A percentile compares a stretch with the other conserved stretches of the same genome.
phyloP scores from a whole-genome alignment of 2,797 vertebrate species.

The Psittacula derbiana region DNA sequence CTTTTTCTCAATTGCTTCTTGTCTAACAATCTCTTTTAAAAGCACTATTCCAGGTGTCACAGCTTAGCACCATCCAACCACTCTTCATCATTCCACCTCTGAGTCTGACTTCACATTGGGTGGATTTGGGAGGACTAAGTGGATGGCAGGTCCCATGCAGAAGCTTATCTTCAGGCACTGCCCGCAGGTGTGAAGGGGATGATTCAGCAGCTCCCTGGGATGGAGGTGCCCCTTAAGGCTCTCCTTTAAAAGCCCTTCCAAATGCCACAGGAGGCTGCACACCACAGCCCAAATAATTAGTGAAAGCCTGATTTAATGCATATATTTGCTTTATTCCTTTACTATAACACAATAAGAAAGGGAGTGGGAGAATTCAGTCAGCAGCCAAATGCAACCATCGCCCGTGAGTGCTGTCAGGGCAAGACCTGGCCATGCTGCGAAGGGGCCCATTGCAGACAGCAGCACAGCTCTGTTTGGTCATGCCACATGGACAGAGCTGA shows the following conservation, averaged over 20 bases:
- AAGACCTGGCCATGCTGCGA: background rate
- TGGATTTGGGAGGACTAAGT: background rate
- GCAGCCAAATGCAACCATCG: conserved; percentile 38
- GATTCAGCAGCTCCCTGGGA: background rate
- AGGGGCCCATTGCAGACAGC: conserved; percentile 57
- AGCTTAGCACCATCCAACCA: background rate
- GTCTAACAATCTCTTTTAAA: background rate
- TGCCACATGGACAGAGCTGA: conserved; percentile 1
- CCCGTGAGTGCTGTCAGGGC: conserved; percentile 59
- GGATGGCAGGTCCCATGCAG: background rate
- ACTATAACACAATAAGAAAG: background rate
- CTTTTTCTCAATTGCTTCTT: background rate
- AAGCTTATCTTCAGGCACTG: background rate
- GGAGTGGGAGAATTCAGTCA: conserved; percentile 7
- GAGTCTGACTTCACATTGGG: background rate
- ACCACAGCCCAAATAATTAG: background rate
- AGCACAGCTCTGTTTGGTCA: conserved; percentile 56
- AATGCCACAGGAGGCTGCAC: background rate
- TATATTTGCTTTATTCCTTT: conserved; percentile 10
- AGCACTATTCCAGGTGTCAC: background rate
- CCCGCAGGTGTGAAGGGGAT: fast-evolving
- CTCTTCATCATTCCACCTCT: background rate
- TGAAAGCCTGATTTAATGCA: background rate
- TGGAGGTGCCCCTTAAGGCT: background rate
- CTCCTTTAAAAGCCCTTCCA: background rate